A percentile compares a stretch with the other conserved stretches of the same genome.
Evolutionary conservation across 2,888 invertebrate species (phyloP).

Genomic region (Xanthia icteritia): DNA sequence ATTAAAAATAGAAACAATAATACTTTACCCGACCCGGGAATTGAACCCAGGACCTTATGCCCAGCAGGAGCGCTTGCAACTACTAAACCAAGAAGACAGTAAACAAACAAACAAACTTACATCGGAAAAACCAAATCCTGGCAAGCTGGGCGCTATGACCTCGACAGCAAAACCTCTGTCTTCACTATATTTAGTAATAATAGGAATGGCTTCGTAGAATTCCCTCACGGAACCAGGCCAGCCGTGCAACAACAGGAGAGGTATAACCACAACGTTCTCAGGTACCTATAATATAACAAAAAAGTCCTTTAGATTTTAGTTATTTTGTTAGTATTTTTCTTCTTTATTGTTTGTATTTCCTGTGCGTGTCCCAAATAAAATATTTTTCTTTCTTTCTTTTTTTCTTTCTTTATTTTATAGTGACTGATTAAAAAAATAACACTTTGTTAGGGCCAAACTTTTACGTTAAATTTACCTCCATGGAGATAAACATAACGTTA

Average conservation of each 20-base stretch:
- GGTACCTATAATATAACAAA: conserved; percentile 38
- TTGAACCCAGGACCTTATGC: no score
- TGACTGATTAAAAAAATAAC: background rate
- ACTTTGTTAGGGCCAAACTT: no score
- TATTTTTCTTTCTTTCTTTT: no score
- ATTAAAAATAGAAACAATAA: no score
- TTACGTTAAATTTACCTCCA: no score
- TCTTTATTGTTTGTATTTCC: no score
- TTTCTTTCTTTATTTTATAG: no score
- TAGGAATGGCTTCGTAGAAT: conserved; percentile 92
- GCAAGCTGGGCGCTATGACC: conserved; percentile 68
- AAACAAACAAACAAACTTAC: conserved; percentile 57
- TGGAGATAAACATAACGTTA: no score
- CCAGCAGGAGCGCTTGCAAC: background rate
- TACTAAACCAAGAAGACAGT: background rate
- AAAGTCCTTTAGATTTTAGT: background rate
- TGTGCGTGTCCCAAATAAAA: no score
- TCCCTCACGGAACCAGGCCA: conserved; percentile 94
- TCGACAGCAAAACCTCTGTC: conserved; percentile 88
- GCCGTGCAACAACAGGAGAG: conserved; percentile 92
- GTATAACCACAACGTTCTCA: conserved; percentile 35
- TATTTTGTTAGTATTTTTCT: background rate
- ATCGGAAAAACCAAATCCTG: conserved; percentile 72
- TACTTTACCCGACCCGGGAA: no score
- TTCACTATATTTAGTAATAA: conserved; percentile 85